phyloP scores from a whole-genome alignment of 2,797 vertebrate genomes.

The Limnodromus scolopaceus region DNA sequence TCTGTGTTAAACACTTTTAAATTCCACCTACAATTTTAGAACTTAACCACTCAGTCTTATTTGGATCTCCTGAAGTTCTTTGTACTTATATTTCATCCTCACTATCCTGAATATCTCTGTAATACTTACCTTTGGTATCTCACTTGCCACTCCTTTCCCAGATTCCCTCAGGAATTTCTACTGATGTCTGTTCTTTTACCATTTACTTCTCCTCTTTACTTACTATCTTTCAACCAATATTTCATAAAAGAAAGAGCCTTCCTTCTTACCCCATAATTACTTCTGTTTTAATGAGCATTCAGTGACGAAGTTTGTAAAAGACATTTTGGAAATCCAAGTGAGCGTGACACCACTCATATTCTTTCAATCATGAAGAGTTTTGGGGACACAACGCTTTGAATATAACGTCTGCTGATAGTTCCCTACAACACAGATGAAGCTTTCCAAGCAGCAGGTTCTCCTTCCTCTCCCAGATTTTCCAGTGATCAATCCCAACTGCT shows the following conservation, averaged over 20 bases:
- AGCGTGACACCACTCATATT: not conserved
- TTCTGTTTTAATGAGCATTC: not conserved
- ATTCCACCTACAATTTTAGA: not conserved
- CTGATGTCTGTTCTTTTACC: not conserved
- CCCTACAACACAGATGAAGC: not conserved
- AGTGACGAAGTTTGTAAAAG: not conserved
- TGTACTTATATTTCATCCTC: not conserved
- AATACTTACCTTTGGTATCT: not conserved
- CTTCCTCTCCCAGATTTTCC: slow-evolving; percentile 5
- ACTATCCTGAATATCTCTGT: not conserved
- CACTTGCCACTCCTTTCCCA: not conserved
- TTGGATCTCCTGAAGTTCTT: not conserved
- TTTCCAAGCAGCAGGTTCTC: slow-evolving; percentile 19
- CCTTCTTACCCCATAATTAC: not conserved
- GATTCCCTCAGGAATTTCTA: not conserved
- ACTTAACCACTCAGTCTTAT: not conserved
- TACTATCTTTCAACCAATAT: not conserved
- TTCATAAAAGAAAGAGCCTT: not conserved
- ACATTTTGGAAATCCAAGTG: not conserved
- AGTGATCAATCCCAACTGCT: slow-evolving; percentile 44
- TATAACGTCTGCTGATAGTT: not conserved
- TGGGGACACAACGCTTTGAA: not conserved
- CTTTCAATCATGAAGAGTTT: not conserved
- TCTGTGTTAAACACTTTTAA: not conserved
- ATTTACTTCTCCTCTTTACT: not conserved